Base-by-base conservation (phyloP, 2,113 vertebrate species). In the Callorhinus ursinus region DNA sequence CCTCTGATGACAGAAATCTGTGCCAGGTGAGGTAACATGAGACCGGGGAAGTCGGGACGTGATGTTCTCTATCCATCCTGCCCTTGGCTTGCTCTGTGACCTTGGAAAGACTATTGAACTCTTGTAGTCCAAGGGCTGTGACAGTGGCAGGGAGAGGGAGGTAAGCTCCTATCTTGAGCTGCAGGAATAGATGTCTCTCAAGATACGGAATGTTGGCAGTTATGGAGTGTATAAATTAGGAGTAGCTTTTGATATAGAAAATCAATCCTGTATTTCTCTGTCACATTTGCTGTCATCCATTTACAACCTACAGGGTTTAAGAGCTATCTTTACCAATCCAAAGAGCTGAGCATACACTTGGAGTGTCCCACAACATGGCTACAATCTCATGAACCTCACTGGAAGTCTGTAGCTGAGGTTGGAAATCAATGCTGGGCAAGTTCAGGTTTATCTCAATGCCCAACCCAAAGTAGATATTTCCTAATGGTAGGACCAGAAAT, bases 211-310 rank as follows among this genome's bases (percentile, higher is more conserved):
- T 63, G 92, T 28, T 59, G 87, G 55, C 71, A 82, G 31, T 96
- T 92, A 82, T 0, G 42, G 33, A 95, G 26, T 39, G 2, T 51
- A 46, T 53, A 93, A 79, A 92, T 96, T 85, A 92, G 69, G 53
- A 95, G 55, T 39, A 10, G 65, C 74, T 77, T 59, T 94, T 92
- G 83, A 97, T 71, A 59, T 39, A 39, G 71, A 93, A 93, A 94
- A 92, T 91, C 84, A 93, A 61, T 93, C 28, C 36, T 69, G 2
- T 24, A 13, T 65, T 94, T 69, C 57, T 89, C 88, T 42, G 15
- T 93, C 63, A 74, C 84, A 77, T 89, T 91, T 59, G 39, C 87
- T 88, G 74, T 93, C 90, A 79, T 86, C 63, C 39, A 24, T 87
- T 85, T 92, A 31, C 61, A 81, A 39, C 46, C 53, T 77, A 26